Base-by-base conservation (phyloP, 2,888 invertebrate species). In the Endotricha flammealis region DNA sequence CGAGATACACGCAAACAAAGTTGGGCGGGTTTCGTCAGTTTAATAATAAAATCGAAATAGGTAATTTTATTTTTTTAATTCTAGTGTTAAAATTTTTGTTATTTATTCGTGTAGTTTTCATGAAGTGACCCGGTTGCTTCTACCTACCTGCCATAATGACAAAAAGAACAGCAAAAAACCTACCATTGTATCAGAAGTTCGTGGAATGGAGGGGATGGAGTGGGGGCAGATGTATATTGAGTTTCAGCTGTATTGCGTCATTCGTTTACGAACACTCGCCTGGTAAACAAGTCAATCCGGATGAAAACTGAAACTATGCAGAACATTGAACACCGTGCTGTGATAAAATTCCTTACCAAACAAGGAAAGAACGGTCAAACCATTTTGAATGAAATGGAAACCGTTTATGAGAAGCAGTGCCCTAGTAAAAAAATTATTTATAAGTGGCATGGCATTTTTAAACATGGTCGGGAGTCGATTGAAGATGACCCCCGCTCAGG, bases 291-390 rank as follows among this genome's bases (percentile, higher is more conserved):
- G 9, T 9, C 4, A 29, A 29, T 17, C 29, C 9, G 29, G 29
- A 29, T 10, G 29, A 29, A 29, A 10, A 9, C 16, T 9, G 29
- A 4, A 9, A 29, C 5, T 27, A 29, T 29, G 29, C 10, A 29
- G 16, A 16, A 29, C 16, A 29, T 29, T 17, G 17, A 29, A 29
- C 16, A 17, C 10, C 42, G 48, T 9, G 51, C 48, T 8, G 41
- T 52, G 5, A 51, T 48, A 20, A 52, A 52, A 12, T 52, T 43
- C 31, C 41, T 51, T n/a, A 45, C 46, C n/a, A 50, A 55, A 30
- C 46, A 56, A 46, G 42, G 46, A 34, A 50, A 53, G 36, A 23
- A 33, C 5, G 41, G 38, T 17, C 43, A 45, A 28, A 45, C 32
- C 12, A 56, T 50, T 24, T 28, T 52, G 12, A 32, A 30, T 27